phyloP scores from a whole-genome alignment of 2,797 vertebrate genomes.

The Eupleurogrammus muticus region DNA sequence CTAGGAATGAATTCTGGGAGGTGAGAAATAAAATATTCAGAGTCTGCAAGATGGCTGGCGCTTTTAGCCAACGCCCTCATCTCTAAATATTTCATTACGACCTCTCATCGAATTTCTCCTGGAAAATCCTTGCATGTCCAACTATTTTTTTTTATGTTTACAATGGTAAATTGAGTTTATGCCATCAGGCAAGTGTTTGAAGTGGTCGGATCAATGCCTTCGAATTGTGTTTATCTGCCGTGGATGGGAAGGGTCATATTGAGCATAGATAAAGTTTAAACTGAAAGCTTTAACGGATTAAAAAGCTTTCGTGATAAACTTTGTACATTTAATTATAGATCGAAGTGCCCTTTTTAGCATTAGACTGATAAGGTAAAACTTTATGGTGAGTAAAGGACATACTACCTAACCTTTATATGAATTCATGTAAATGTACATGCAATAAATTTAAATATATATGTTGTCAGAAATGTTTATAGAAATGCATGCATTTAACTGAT shows the following conservation, averaged over 20 bases:
- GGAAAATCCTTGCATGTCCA: slow-evolving; percentile 15
- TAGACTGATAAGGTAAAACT: not conserved
- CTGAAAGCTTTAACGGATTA: slow-evolving; percentile 16
- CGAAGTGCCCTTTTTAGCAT: not conserved
- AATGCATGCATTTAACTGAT: not conserved
- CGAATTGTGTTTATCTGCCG: slow-evolving; percentile 32
- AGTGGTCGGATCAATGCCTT: slow-evolving; percentile 26
- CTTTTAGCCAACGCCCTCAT: slow-evolving; percentile 59
- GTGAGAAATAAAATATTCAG: slow-evolving; percentile 77
- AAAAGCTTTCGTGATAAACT: slow-evolving; percentile 5
- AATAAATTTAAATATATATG: not conserved
- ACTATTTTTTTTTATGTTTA: slow-evolving; percentile 11
- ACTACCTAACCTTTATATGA: not conserved
- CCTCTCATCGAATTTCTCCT: slow-evolving; percentile 60
- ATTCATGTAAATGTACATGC: not conserved
- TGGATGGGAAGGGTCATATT: slow-evolving; percentile 33
- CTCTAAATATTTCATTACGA: slow-evolving; percentile 76
- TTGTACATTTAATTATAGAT: slow-evolving; percentile 2
- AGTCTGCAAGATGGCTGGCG: slow-evolving; percentile 60
- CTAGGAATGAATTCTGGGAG: slow-evolving; percentile 54
- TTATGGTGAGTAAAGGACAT: not conserved
- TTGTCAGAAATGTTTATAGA: not conserved
- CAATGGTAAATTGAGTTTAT: slow-evolving; percentile 8
- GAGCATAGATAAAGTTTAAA: slow-evolving; percentile 23
- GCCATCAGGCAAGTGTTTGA: slow-evolving; percentile 25